A percentile compares a stretch with the other conserved stretches of the same genome.
Evolutionary conservation across 2,113 vertebrate species (phyloP).

Genomic region (Crotalus helleri): DNA sequence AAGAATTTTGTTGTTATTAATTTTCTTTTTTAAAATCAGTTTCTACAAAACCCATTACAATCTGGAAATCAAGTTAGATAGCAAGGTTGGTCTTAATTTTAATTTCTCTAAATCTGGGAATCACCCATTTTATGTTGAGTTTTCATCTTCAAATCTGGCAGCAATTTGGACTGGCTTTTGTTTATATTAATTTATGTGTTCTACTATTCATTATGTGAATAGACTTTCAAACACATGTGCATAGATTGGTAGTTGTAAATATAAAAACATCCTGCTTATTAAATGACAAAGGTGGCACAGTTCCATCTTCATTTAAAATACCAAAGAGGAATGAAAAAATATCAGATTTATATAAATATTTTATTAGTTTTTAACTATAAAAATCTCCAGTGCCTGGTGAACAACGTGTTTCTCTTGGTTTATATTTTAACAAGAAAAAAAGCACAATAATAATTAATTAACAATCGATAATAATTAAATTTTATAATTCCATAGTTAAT

Average conservation of each 20-base stretch:
- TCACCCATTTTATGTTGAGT: background rate
- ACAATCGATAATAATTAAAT: too few relatives aligned
- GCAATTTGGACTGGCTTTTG: slow-evolving; percentile 1
- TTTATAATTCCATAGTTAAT: too few relatives aligned
- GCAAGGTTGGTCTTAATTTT: slow-evolving; percentile 20
- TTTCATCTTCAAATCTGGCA: background rate
- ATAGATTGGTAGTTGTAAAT: background rate
- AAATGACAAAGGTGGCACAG: background rate
- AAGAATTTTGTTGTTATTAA: background rate
- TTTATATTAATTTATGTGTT: background rate
- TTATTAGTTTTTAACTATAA: too few relatives aligned
- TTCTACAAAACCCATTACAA: background rate
- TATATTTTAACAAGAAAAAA: too few relatives aligned
- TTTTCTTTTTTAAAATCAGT: background rate
- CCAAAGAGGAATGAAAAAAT: background rate
- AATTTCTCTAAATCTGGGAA: background rate
- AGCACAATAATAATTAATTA: too few relatives aligned
- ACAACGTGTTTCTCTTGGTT: too few relatives aligned
- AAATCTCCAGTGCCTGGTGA: too few relatives aligned
- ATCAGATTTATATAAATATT: too few relatives aligned
- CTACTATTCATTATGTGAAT: background rate
- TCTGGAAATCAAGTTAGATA: background rate
- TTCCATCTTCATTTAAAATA: background rate
- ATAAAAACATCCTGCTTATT: background rate
- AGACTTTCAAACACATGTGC: background rate